phyloP scores from a whole-genome alignment of 2,113 vertebrate genomes.

The Heptranchias perlo region DNA sequence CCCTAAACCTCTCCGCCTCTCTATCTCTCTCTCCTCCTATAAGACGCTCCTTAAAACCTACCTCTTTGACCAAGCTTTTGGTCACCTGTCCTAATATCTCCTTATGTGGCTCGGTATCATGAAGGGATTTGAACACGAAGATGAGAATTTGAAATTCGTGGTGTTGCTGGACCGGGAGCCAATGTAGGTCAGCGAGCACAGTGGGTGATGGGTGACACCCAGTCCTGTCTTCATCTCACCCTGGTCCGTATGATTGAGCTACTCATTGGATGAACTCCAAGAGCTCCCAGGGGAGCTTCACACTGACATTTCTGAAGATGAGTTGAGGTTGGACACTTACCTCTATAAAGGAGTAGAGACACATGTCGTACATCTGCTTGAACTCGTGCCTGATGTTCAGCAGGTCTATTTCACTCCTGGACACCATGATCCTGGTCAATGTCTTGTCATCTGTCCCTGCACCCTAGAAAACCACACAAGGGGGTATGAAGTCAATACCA shows the following conservation, averaged over 20 bases:
- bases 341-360: constrained; percentile 86
- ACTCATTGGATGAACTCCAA: background rate
- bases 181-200: background rate
- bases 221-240: too few species aligned
- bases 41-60: too few species aligned
- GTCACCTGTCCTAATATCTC: too few species aligned
- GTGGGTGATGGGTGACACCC: background rate
- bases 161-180: background rate
- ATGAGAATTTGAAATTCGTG: background rate
- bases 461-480: constrained; percentile 60
- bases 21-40: too few species aligned
- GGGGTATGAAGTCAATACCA: constrained; percentile 1
- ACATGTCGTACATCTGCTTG: constrained; percentile 77
- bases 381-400: constrained; percentile 87
- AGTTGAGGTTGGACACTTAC: constrained; percentile 49
- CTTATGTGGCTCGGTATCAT: background rate
- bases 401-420: constrained; percentile 82
- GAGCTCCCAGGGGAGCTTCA: background rate
- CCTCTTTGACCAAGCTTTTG: too few species aligned
- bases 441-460: constrained; percentile 87
- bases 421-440: constrained; percentile 87
- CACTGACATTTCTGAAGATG: background rate
- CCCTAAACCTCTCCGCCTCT: too few species aligned
- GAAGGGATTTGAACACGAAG: background rate
- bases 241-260: background rate